Evolutionary conservation across 2,888 invertebrate species (phyloP), one percentile per base, ranked within the genome.

Genomic region (Arctia plantaginis): DNA sequence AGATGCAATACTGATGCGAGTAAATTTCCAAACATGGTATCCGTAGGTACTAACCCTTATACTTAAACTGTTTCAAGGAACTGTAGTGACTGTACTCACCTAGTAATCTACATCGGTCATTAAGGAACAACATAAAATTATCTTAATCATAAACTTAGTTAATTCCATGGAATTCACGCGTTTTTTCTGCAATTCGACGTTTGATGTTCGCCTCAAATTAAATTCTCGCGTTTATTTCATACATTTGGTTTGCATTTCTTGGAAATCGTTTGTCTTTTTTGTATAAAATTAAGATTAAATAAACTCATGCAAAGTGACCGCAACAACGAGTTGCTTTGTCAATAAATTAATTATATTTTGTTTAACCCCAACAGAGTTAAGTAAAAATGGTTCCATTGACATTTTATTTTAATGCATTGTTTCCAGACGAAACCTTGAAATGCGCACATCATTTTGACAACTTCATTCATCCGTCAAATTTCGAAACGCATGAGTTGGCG

Each of bases 401-500:
- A 23, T 62, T 39, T 69, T 70, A 41, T 70, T 62, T 62, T 27
- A 62, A 30, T 62, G 23, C 62, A 71, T 66, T 71, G 39, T 71
- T 66, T 66, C 27, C 35, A 66, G 23, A 39, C n/a, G 47, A 71
- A 77, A 64, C 71, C 72, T 73, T 69, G 74, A 41, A 47, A 55
- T 67, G 55, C 71, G 71, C 70, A 65, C 35, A 44, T 47, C 35
- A 39, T 41, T 66, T 72, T 76, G 74, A 73, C 75, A 51, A 69
- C 75, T 73, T 80, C 80, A 79, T 80, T 79, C 77, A 79, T 62
- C 76, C 73, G 72, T 73, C 65, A 59, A 23, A 78, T 85, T 85
- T 85, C 80, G 85, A 74, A 86, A 85, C 80, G 85, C 86, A 79
- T 80, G 81, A 78, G 76, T 85, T 69, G 76, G 33, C 44, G 13